A percentile compares a stretch with the other conserved stretches of the same genome.
Conservation (phyloP, 2,888 invertebrate genomes). For the Eilema sororculum region DNA sequence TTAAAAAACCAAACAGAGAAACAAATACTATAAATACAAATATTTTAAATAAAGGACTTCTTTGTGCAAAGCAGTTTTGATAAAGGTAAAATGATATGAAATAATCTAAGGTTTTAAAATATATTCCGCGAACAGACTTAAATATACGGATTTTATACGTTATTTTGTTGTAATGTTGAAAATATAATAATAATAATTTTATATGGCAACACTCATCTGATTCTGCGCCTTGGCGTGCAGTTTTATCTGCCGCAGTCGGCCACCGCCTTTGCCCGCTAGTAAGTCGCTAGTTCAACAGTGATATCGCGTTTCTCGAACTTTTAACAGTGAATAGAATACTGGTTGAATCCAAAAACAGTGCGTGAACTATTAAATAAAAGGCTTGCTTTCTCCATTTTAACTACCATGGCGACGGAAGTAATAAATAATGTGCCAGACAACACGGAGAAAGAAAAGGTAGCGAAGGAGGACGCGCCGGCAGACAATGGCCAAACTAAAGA, state of each 20-base stretch:
- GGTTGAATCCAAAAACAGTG: constrained; percentile 34
- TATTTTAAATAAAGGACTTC: too few relatives aligned
- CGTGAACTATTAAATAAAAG: constrained; percentile 27
- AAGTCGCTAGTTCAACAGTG: constrained; percentile 14
- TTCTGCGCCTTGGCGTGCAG: constrained; percentile 12
- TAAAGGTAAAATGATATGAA: too few relatives aligned
- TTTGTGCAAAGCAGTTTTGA: too few relatives aligned
- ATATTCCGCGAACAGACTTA: too few relatives aligned
- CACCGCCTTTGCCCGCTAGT: constrained; percentile 24
- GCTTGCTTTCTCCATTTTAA: constrained; percentile 45
- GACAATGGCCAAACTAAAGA: constrained; percentile 82
- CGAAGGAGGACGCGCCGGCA: constrained; percentile 84
- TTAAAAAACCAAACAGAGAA: too few relatives aligned
- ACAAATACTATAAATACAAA: too few relatives aligned
- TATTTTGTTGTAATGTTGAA: too few relatives aligned
- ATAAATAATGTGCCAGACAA: constrained; percentile 90
- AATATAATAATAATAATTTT: not conserved
- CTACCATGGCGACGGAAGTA: constrained; percentile 92
- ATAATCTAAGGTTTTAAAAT: too few relatives aligned
- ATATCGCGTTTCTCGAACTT: constrained; percentile 25
- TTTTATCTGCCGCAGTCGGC: not conserved
- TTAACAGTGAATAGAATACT: constrained; percentile 28
- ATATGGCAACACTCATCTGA: not conserved
- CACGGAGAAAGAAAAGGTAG: constrained; percentile 88
- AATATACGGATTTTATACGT: too few relatives aligned